Base-by-base conservation (phyloP, 2,797 vertebrate genomes). In the Rousettus madagascariensis region DNA sequence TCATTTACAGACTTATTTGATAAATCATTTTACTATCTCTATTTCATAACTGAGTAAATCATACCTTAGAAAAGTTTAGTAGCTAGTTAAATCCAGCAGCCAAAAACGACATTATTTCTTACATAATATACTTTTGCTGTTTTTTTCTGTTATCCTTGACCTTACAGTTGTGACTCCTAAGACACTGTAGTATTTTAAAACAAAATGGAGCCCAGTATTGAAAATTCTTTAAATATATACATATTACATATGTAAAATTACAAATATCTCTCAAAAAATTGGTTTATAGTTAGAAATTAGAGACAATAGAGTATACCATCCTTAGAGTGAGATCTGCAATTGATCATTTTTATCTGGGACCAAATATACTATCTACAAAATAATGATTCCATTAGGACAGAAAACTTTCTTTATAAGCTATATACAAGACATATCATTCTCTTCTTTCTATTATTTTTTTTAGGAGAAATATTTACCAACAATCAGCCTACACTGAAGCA, bases 1-100 rank as follows among this genome's bases (percentile, higher is more conserved):
- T 88, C n/a, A 94, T 92, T 91, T 63, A 74, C 8, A 66, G 55
- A 74, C 19, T 74, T 83, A 79, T 16, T 61, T 95, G 63, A 90
- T 71, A 89, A 96, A 85, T 89, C 17, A 28, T 66, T 88, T 95
- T 83, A 57, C 17, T 95, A 33, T 94, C 46, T 78, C 33, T 88
- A 2, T 71, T 95, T 83, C 51, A 92, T 59, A 88, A 46, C 24
- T 57, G 46, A 96, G 22, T 83, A 92, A 91, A 86, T 28, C 16
- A 9, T 77, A 63, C 7, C 11, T 68, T 74, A 71, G 41, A 78
- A 83, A 88, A 80, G 20, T 86, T 96, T 89, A 77, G 46, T 61
- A 83, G 16, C 22, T 86, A 74, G 10, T 53, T 2, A 33, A 94
- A 74, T 30, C 5, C 4, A 83, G 9, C 22, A 92, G 19, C 10